Evolutionary conservation across 2,888 invertebrate species (phyloP), one percentile per base, ranked within the genome.

Genomic region (Clepsis dumicolana): DNA sequence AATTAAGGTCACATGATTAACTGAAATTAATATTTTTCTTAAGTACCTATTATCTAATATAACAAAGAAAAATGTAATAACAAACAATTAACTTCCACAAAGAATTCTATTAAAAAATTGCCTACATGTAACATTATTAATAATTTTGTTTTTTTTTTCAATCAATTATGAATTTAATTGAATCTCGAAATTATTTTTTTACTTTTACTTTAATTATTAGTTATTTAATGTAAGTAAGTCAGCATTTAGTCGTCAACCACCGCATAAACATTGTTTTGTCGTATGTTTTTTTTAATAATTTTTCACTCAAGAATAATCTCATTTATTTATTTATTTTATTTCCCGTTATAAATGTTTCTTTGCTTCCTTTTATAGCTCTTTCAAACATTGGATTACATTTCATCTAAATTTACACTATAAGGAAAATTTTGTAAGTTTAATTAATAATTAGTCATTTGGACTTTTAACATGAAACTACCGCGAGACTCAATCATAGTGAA

Each of bases 261-360:
- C 75, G 67, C 70, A 65, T 62, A 65, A 70, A 61, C 59, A 62
- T 72, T 67, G 71, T 73, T 71, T 75, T 72, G 72, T 72, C 72
- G 73, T 72, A 67, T 72, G 70, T 73, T 66, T 65, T 71, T 67
- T 71, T 71, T 73, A 72, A 69, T 69, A 64, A 63, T 70, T 67
- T 74, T 67, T 82, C 78, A 85, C 81, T 84, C 80, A 78, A 77
- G 74, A 83, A 86, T 89, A 90, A 89, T 90, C 89, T 91, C 90
- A 89, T 86, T 81, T 57, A 29, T 84, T 78, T 80, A 78, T 77
- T 75, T 77, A 71, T 75, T 72, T 78, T 78, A 27, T 8, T 53
- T 24, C 35, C 35, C 73, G 69, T 75, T 73, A 77, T 74, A 18
- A 74, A 70, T 77, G 71, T 78, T 74, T 77, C 72, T 75, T 72